Conservation (phyloP, 2,888 invertebrate species). For the Pollenia angustigena region DNA sequence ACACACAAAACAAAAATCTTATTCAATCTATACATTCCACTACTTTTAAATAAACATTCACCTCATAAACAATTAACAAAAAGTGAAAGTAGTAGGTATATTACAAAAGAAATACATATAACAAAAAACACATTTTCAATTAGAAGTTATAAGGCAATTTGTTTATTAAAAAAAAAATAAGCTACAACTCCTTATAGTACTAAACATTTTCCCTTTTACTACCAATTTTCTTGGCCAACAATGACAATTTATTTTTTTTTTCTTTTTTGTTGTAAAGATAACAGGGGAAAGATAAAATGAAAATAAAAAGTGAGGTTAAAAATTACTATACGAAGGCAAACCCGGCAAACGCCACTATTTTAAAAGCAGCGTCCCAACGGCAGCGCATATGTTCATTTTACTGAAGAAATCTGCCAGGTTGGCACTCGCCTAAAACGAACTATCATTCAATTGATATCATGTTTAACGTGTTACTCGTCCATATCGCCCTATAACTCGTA, state of each 20-base stretch:
- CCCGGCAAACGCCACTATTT: constrained; percentile 70
- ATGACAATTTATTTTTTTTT: constrained; percentile 55
- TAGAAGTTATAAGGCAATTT: background rate
- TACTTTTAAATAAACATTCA: constrained; percentile 32
- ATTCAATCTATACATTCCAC: background rate
- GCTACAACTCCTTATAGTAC: background rate
- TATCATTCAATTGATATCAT: constrained; percentile 78
- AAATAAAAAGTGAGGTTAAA: constrained; percentile 73
- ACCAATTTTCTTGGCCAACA: constrained; percentile 19
- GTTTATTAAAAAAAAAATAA: background rate
- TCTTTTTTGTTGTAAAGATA: constrained; percentile 14
- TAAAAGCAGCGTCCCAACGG: constrained; percentile 46
- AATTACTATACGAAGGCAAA: constrained; percentile 64
- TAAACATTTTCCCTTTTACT: background rate
- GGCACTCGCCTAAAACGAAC: constrained; percentile 83
- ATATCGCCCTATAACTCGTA: constrained; percentile 75
- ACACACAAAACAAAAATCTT: background rate
- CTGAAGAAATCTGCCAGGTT: constrained; percentile 82
- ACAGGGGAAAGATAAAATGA: constrained; percentile 21
- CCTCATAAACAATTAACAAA: constrained; percentile 53
- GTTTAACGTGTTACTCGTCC: constrained; percentile 66
- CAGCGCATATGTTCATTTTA: constrained; percentile 56
- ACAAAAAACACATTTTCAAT: background rate
- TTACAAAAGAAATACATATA: background rate
- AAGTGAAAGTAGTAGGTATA: constrained; percentile 60